Conservation (phyloP, 2,888 invertebrate genomes). For the Polia nebulosa region DNA sequence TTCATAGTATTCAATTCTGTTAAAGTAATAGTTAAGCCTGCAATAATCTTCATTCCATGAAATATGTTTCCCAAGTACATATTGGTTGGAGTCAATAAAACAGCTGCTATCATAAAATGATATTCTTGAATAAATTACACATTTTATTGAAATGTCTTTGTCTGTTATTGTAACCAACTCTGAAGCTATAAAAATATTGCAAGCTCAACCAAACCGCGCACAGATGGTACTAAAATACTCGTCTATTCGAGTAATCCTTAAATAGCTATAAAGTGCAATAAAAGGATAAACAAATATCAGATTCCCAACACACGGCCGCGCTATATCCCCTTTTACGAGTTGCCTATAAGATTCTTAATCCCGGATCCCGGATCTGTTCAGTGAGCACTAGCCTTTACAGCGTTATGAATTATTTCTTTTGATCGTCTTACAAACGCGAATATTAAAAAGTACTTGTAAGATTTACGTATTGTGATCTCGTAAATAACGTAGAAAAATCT, state of each 20-base stretch:
- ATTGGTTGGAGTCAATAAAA: not conserved
- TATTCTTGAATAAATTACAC: slow-evolving; percentile 22
- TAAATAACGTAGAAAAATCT: slow-evolving; percentile 44
- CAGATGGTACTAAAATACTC: slow-evolving; percentile 50
- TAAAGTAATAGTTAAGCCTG: not conserved
- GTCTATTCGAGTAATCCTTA: slow-evolving; percentile 51
- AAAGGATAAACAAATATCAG: slow-evolving; percentile 59
- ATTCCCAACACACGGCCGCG: slow-evolving; percentile 42
- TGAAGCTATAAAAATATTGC: slow-evolving; percentile 50
- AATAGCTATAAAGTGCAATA: slow-evolving; percentile 57
- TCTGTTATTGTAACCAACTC: slow-evolving; percentile 31
- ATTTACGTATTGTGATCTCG: slow-evolving; percentile 41
- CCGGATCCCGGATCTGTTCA: slow-evolving; percentile 26
- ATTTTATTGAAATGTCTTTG: slow-evolving; percentile 35
- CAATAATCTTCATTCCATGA: slow-evolving; percentile 16
- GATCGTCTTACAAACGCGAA: slow-evolving; percentile 44
- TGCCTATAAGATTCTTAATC: slow-evolving; percentile 55
- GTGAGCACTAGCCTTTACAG: slow-evolving; percentile 41
- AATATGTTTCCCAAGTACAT: slow-evolving; percentile 9
- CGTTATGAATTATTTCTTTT: slow-evolving; percentile 56
- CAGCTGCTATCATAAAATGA: slow-evolving; percentile 23
- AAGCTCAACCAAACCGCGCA: slow-evolving; percentile 37
- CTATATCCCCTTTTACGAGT: slow-evolving; percentile 65
- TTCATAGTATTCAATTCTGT: not conserved
- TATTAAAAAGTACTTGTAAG: slow-evolving; percentile 28